Evolutionary conservation across 2,113 vertebrate genomes (phyloP).

Genomic region (Tursiops truncatus): DNA sequence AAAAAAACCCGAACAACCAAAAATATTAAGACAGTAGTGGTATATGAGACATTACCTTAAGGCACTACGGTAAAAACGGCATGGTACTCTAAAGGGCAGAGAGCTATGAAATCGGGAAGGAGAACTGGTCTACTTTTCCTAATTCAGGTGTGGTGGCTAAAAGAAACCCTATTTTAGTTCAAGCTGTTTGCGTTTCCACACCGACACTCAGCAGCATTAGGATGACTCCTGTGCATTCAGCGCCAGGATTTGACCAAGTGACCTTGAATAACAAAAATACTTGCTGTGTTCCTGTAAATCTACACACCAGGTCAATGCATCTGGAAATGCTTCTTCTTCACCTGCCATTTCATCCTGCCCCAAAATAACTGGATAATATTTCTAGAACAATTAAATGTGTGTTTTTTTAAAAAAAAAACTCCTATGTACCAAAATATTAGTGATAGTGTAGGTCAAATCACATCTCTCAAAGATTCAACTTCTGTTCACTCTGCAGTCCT

Average conservation of each 20-base stretch:
- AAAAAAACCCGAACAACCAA: too few relatives aligned
- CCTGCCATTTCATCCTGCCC: neutral
- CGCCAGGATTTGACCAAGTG: rapidly evolving
- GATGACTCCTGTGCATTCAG: rapidly evolving
- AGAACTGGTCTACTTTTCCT: neutral
- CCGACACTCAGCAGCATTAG: rapidly evolving
- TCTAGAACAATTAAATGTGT: neutral
- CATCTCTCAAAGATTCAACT: neutral
- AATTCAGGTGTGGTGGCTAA: rapidly evolving
- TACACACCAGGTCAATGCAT: rapidly evolving
- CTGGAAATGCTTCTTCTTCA: neutral
- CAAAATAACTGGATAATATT: neutral
- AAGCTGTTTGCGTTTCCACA: too few relatives aligned
- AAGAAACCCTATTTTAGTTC: neutral
- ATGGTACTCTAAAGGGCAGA: neutral
- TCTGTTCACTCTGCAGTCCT: neutral
- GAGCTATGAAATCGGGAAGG: neutral
- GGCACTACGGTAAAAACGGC: neutral
- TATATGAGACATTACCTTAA: neutral
- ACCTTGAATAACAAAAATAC: too few relatives aligned
- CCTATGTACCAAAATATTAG: neutral
- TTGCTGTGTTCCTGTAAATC: rapidly evolving
- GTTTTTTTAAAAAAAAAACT: neutral
- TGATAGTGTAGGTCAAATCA: neutral
- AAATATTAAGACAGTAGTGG: neutral